Evolutionary conservation across 2,797 vertebrate species (phyloP).

Genomic region (Meda fulgida): DNA sequence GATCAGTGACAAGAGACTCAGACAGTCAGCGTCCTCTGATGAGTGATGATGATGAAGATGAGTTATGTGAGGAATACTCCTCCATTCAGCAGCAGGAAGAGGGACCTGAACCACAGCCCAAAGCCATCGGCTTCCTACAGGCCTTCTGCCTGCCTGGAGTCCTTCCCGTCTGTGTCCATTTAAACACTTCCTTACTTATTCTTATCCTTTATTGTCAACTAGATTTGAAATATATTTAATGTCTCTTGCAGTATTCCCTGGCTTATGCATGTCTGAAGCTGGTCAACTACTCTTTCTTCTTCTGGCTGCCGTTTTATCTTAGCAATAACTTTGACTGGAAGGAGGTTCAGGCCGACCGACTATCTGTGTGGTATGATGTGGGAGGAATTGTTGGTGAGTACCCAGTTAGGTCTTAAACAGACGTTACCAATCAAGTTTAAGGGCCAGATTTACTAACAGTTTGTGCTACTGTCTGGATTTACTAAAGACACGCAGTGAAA

Average conservation of each 20-base stretch:
- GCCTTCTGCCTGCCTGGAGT: conserved; percentile 95
- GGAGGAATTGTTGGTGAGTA: conserved; percentile 92
- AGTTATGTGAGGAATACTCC: conserved; percentile 70
- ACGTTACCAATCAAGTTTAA: neutral
- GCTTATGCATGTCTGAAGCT: conserved; percentile 95
- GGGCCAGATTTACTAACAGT: too few relatives aligned
- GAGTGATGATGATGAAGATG: conserved; percentile 77
- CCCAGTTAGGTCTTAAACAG: neutral
- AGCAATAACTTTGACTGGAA: conserved; percentile 94
- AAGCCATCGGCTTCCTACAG: conserved; percentile 87
- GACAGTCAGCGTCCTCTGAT: conserved; percentile 91
- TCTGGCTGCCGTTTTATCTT: conserved; percentile 98
- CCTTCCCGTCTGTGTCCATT: conserved; percentile 81
- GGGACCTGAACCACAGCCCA: conserved; percentile 57
- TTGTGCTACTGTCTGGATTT: too few relatives aligned
- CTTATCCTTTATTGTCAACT: neutral
- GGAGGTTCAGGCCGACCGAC: conserved; percentile 90
- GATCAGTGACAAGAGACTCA: conserved; percentile 76
- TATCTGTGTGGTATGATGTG: conserved; percentile 97
- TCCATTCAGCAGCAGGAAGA: conserved; percentile 76
- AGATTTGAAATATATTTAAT: neutral
- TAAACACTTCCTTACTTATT: neutral
- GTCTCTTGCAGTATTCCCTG: conserved; percentile 86
- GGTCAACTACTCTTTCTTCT: conserved; percentile 99
- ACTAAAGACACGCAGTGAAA: too few relatives aligned